These are phyloP conservation scores for Melieria crassipennis DNA, from an alignment of 2,888 invertebrate genomes.

Conservation along the genomic window DNA sequence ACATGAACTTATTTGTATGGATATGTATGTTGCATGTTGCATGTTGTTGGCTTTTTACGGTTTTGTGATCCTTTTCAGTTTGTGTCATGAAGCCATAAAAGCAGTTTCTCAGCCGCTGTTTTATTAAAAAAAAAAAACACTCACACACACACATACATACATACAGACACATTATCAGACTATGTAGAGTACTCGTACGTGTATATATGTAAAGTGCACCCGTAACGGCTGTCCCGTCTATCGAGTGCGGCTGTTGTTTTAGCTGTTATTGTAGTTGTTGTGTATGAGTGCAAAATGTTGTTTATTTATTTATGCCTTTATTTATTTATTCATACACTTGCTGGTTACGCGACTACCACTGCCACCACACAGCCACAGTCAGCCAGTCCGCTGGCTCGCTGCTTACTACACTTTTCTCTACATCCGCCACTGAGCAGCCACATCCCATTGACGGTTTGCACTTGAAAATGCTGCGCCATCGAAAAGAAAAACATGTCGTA, in stretches of 20 bases:
- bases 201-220: background rate
- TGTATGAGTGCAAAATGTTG: slow-evolving; percentile 15
- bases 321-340: slow-evolving; percentile 9
- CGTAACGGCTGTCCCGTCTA: background rate
- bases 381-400: no score
- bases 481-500: background rate
- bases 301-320: slow-evolving; percentile 18
- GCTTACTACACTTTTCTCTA: no score
- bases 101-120: slow-evolving; percentile 4
- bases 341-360: background rate
- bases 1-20: no score
- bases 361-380: no score
- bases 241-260: background rate
- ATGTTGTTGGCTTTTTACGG: slow-evolving; percentile 14
- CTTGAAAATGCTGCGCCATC: background rate
- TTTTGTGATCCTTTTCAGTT: slow-evolving; percentile 15
- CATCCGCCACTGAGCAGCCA: no score
- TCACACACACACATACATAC: background rate
- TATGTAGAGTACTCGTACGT: background rate
- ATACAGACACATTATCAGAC: no score
- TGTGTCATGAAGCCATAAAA: slow-evolving; percentile 12
- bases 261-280: background rate
- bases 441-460: background rate
- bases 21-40: background rate
- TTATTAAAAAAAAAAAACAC: slow-evolving; percentile 16